Evolutionary conservation across 1,140 invertebrate species (phyloP).

Genomic region (Xylocopa sonorina): DNA sequence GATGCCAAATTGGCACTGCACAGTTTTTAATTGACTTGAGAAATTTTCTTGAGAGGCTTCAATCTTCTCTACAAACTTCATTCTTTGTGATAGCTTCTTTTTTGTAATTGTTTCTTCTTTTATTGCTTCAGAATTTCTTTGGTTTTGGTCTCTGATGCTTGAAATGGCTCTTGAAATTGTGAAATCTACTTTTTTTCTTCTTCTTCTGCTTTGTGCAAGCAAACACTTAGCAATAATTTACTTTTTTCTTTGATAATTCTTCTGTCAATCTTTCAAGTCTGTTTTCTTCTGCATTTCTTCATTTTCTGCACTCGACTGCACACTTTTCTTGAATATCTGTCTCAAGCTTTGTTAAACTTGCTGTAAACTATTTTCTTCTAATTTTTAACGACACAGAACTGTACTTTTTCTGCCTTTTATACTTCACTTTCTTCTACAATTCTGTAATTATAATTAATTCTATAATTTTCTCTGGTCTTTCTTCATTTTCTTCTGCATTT

Average conservation of each 20-base stretch:
- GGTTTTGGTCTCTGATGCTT: neutral
- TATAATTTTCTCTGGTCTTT: neutral
- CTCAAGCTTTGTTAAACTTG: constrained; percentile 61
- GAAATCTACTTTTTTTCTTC: neutral
- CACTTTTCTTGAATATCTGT: constrained; percentile 56
- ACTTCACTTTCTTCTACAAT: constrained; percentile 19
- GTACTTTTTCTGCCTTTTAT: neutral
- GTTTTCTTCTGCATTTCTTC: neutral
- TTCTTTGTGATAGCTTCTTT: constrained; percentile 59
- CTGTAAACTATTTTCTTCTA: too few relatives aligned
- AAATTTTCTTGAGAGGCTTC: constrained; percentile 23
- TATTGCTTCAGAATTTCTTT: constrained; percentile 1
- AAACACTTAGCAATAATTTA: too few relatives aligned
- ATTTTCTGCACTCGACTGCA: constrained; percentile 1
- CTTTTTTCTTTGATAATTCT: neutral
- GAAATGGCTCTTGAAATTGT: constrained; percentile 5
- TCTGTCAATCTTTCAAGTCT: neutral
- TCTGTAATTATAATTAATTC: neutral
- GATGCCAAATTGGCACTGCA: neutral
- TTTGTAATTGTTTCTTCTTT: constrained; percentile 5
- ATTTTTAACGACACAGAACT: neutral
- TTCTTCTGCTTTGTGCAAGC: neutral
- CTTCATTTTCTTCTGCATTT: neutral
- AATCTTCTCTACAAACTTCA: constrained; percentile 55
- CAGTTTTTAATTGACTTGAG: constrained; percentile 33